Base-by-base conservation (phyloP, 2,888 invertebrate genomes). In the Phrixothrix hirtus region DNA sequence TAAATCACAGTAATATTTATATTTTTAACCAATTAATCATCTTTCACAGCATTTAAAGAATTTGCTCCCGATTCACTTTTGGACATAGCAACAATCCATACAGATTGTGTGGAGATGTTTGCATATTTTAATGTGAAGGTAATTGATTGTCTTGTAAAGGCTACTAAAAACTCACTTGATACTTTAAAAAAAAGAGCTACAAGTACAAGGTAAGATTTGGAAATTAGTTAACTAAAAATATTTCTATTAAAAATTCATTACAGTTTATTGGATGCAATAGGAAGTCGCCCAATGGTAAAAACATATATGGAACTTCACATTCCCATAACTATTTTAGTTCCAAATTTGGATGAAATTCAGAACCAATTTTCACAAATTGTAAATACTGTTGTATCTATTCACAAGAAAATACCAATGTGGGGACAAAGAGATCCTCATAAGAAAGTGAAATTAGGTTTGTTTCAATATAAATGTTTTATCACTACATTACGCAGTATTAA, bases 41-140 rank as follows among this genome's bases (percentile, higher is more conserved):
- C 48, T 25, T 29, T 65, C 63, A 46, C 54, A 83, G 86, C 83
- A 16, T 87, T 87, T 61, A 75, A 79, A 62, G 83, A 84, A 64
- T 81, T 87, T 37, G 85, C 86, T 57, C 81, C 80, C 63, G 79
- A 83, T 4, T 78, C 79, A 15, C 74, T 74, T 26, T 79, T 82
- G 61, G 87, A 87, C 52, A 67, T 86, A 15, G 65, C 69, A 41
- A 80, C 79, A 27, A 77, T 86, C 2, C 83, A 86, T 34, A 85
- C 83, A 39, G 89, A 91, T 68, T 89, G 89, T 64, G 86, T 89
- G 70, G 91, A 92, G 68, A 76, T 92, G 37, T 92, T 89, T 70
- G 85, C 87, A 1, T 87, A 85, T 70, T 92, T 90, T 66, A 89
- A 90, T 61, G 84, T 84, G 41, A 88, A 86, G 74, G 81, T 89